Evolutionary conservation across 2,888 invertebrate species (phyloP).

Genomic region (Phorcus lineatus): DNA sequence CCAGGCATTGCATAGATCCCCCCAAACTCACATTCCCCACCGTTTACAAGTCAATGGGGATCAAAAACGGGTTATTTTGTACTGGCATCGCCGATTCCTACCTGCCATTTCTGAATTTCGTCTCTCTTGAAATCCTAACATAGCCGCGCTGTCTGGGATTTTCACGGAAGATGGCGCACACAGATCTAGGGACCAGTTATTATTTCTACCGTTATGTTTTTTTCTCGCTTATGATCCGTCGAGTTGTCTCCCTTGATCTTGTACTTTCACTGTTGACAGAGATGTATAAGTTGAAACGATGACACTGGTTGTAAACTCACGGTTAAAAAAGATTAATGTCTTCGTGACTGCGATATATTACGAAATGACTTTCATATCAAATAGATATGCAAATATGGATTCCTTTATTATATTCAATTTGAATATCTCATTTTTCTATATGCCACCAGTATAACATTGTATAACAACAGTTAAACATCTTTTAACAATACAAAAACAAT

Average conservation of each 20-base stretch:
- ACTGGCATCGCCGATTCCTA: background rate
- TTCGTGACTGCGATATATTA: too few species aligned
- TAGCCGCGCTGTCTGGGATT: constrained; percentile 19
- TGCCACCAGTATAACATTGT: too few species aligned
- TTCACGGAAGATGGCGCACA: constrained; percentile 27
- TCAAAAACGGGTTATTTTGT: background rate
- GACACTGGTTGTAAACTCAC: too few species aligned
- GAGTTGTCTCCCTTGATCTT: constrained; percentile 14
- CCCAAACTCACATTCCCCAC: background rate
- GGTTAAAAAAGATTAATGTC: too few species aligned
- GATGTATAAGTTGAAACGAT: too few species aligned
- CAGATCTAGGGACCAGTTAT: constrained; percentile 24
- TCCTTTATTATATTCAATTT: too few species aligned
- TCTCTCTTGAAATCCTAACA: constrained; percentile 24
- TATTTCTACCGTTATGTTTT: constrained; percentile 21
- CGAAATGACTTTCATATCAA: too few species aligned
- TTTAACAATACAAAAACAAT: too few species aligned
- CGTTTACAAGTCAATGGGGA: background rate
- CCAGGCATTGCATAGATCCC: background rate
- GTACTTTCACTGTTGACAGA: too few species aligned
- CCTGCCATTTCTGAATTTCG: constrained; percentile 8
- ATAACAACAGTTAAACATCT: too few species aligned
- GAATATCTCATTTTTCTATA: too few species aligned
- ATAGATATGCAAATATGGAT: too few species aligned
- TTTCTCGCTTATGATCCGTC: background rate